Percentiles rank a stretch among this genome's conserved stretches.
phyloP scores from a whole-genome alignment of 2,113 vertebrate species.

The Panurus biarmicus region DNA sequence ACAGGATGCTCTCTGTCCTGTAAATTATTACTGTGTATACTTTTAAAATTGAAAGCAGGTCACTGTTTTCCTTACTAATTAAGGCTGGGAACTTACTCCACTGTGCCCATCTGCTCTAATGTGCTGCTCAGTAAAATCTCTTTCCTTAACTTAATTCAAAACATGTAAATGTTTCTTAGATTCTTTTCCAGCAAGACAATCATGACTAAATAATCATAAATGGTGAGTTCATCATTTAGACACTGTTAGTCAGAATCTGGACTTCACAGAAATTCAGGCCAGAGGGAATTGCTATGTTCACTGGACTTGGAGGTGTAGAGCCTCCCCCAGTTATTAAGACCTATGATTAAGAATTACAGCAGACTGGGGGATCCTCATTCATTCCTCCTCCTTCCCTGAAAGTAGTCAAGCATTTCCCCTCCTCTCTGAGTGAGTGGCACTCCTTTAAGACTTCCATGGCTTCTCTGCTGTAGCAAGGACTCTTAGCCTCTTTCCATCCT shows the following conservation, averaged over 20 bases:
- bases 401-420: fast-evolving
- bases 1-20: neutral
- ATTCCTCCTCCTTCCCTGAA: neutral
- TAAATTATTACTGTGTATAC: neutral
- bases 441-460: neutral
- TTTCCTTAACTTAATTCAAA: neutral
- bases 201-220: neutral
- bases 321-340: neutral
- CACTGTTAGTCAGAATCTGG: neutral
- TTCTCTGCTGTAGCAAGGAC: neutral
- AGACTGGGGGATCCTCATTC: neutral
- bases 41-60: constrained; percentile 17
- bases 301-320: neutral
- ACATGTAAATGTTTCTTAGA: neutral
- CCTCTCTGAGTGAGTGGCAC: neutral
- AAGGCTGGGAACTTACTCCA: neutral
- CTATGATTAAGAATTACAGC: neutral
- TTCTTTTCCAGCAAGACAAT: neutral
- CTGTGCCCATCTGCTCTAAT: neutral
- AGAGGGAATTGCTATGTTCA: neutral
- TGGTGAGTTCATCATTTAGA: neutral
- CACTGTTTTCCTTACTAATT: constrained; percentile 28
- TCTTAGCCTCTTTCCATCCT: neutral
- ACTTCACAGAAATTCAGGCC: neutral
- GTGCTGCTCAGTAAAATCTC: neutral